Percentiles rank a stretch among this genome's conserved stretches.
These are phyloP conservation scores for Trichogramma dendrolimi DNA, from an alignment of 2,888 invertebrate species.

Conservation along the genomic window DNA sequence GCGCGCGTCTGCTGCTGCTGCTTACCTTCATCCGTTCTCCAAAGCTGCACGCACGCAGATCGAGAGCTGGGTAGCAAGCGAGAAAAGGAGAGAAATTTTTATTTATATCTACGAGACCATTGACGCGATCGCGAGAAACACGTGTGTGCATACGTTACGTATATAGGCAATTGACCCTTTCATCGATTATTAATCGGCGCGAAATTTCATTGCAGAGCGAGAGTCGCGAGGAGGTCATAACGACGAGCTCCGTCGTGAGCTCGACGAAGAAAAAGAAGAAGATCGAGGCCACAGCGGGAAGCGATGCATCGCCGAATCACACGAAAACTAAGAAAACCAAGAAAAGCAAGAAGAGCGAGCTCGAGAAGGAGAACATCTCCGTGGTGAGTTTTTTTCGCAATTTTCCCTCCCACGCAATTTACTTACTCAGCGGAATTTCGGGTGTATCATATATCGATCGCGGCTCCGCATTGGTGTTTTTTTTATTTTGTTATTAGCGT, in stretches of 20 bases:
- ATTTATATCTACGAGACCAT: too few relatives aligned
- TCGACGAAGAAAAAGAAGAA: conserved; percentile 50
- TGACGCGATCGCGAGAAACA: too few relatives aligned
- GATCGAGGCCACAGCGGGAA: conserved; percentile 45
- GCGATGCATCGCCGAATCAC: conserved; percentile 49
- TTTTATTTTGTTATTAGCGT: neutral
- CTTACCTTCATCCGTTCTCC: too few relatives aligned
- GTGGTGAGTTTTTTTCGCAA: conserved; percentile 56
- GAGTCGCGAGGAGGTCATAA: conserved; percentile 48
- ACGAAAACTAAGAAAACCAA: conserved; percentile 60
- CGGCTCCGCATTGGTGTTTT: neutral
- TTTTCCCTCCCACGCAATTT: too few relatives aligned
- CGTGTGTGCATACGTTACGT: too few relatives aligned
- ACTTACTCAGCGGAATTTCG: neutral
- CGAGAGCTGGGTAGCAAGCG: too few relatives aligned
- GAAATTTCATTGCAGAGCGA: conserved; percentile 39
- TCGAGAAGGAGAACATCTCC: conserved; percentile 65
- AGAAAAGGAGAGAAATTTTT: too few relatives aligned
- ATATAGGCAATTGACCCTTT: too few relatives aligned
- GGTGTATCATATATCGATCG: neutral
- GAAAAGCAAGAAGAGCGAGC: conserved; percentile 61
- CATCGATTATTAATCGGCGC: too few relatives aligned
- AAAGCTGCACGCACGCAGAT: too few relatives aligned
- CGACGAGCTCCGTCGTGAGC: conserved; percentile 41
- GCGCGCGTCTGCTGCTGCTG: too few relatives aligned